Conservation (phyloP, 2,113 vertebrate species). For the Meleagris gallopavo region DNA sequence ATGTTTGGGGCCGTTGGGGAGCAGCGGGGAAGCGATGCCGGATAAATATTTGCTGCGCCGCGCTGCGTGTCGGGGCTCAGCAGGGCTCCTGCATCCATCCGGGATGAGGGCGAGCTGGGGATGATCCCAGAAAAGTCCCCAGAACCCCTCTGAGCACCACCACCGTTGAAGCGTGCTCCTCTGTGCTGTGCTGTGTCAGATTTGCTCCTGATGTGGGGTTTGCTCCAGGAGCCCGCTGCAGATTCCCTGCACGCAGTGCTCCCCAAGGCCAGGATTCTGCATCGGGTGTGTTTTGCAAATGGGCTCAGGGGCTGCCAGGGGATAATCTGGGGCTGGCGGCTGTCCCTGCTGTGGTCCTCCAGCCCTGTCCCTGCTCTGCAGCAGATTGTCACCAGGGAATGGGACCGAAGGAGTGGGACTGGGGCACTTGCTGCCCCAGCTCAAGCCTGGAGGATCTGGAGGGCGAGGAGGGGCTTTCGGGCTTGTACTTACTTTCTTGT, state of each 20-base stretch:
- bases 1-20: background rate
- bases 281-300: fast-evolving
- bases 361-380: background rate
- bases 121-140: background rate
- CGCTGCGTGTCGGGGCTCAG: background rate
- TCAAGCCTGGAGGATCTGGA: background rate
- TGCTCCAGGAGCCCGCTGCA: fast-evolving
- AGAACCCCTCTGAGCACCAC: fast-evolving
- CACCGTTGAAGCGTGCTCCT: fast-evolving
- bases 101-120: background rate
- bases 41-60: constrained; percentile 65
- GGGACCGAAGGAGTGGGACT: background rate
- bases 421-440: background rate
- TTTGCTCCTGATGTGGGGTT: fast-evolving
- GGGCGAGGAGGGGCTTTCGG: background rate
- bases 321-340: background rate
- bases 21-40: background rate
- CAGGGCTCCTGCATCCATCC: background rate
- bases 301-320: background rate
- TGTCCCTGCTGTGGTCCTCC: background rate
- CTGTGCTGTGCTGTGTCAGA: fast-evolving
- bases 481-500: background rate
- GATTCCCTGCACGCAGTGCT: background rate
- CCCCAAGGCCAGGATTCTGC: fast-evolving
- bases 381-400: background rate